Conservation (phyloP, 1,140 invertebrate species). For the Drosophila tristis region DNA sequence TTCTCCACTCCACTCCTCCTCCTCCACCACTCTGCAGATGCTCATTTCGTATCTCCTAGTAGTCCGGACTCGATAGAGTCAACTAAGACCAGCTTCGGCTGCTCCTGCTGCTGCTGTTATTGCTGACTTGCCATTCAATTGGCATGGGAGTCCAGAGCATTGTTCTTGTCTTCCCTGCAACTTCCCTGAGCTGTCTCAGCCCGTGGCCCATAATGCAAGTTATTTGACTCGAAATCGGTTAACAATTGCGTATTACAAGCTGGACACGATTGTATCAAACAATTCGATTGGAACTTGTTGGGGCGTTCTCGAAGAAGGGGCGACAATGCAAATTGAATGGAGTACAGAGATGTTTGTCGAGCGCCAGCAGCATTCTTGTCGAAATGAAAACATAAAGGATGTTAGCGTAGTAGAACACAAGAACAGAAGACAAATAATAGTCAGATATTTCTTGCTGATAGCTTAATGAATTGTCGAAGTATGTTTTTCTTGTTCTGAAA, state of each 20-base stretch:
- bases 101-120: conserved; percentile 1
- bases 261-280: conserved; percentile 26
- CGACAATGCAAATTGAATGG: conserved; percentile 23
- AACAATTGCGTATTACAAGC: conserved; percentile 49
- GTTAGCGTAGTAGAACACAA: no score
- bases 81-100: conserved; percentile 20
- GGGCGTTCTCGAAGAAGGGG: background rate
- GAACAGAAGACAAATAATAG: no score
- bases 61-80: conserved; percentile 58
- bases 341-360: background rate
- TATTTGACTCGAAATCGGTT: conserved; percentile 45
- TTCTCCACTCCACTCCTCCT: conserved; percentile 1
- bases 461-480: no score
- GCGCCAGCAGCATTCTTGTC: no score
- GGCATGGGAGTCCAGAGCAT: conserved; percentile 24
- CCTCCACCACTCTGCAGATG: conserved; percentile 21
- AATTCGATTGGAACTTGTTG: conserved; percentile 18
- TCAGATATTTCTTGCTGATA: no score
- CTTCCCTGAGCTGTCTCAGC: background rate
- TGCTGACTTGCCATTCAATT: conserved; percentile 33
- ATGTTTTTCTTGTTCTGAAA: no score
- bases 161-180: conserved; percentile 31
- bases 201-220: conserved; percentile 29
- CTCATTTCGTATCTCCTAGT: conserved; percentile 50
- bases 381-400: no score